Percentiles rank a stretch among this genome's conserved stretches.
Conservation (phyloP, 2,888 invertebrate species). For the Athalia circularis region DNA sequence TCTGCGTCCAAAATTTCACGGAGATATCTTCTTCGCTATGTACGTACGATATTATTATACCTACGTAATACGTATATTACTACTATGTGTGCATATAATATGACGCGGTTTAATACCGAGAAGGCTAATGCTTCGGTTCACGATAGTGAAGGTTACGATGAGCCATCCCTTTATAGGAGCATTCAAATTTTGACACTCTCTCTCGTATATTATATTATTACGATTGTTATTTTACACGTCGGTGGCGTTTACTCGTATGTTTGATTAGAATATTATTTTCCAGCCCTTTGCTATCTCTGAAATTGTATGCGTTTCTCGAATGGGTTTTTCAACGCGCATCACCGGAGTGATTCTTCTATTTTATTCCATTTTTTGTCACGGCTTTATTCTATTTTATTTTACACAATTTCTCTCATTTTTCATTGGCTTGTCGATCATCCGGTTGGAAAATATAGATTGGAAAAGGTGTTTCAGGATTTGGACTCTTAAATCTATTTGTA, state of each 20-base stretch:
- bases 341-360: too few relatives aligned
- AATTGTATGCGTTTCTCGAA: too few relatives aligned
- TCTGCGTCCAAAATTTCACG: conserved; percentile 44
- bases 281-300: too few relatives aligned
- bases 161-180: conserved; percentile 34
- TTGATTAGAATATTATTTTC: too few relatives aligned
- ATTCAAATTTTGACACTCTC: conserved; percentile 40
- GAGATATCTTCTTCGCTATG: conserved; percentile 22
- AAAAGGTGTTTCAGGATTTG: too few relatives aligned
- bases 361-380: too few relatives aligned
- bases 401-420: too few relatives aligned
- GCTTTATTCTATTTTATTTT: too few relatives aligned
- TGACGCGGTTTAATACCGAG: background rate
- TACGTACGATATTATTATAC: background rate
- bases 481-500: too few relatives aligned
- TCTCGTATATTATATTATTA: conserved; percentile 10
- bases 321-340: too few relatives aligned
- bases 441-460: too few relatives aligned
- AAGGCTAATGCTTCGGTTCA: background rate
- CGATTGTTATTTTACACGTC: background rate
- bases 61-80: background rate
- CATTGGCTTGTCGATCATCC: too few relatives aligned
- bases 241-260: background rate
- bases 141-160: conserved; percentile 36
- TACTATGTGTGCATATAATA: background rate